A percentile compares a stretch with the other conserved stretches of the same genome.
These are phyloP conservation scores for Actinia equina DNA, from an alignment of 64 coral and sea anemone species.

Conservation along the genomic window DNA sequence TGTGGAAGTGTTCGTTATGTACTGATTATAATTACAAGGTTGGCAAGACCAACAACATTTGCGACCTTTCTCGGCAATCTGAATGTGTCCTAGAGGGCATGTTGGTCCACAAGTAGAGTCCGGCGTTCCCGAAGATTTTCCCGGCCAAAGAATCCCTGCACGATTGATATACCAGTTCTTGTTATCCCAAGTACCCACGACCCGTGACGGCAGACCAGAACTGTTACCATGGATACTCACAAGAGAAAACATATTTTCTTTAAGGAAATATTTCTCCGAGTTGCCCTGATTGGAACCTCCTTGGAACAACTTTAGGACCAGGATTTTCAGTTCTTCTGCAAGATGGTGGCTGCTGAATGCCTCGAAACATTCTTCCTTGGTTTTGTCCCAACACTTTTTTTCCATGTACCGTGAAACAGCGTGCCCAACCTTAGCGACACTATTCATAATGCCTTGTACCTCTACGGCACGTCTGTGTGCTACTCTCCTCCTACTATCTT, in stretches of 20 bases:
- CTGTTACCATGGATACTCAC: slow-evolving; percentile 30
- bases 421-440: slow-evolving; percentile 46
- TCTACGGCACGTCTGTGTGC: slow-evolving; percentile 7
- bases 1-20: slow-evolving; percentile 44
- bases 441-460: slow-evolving; percentile 60
- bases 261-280: not conserved
- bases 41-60: slow-evolving; percentile 80
- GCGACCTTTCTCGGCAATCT: slow-evolving; percentile 26
- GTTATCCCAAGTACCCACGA: slow-evolving; percentile 69
- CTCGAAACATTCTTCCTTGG: slow-evolving; percentile 17
- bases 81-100: slow-evolving; percentile 62
- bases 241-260: slow-evolving; percentile 76
- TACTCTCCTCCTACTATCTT: not conserved
- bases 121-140: slow-evolving; percentile 12
- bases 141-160: slow-evolving; percentile 37
- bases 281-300: not conserved
- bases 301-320: not conserved
- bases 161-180: slow-evolving; percentile 61
- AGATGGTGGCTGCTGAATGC: not conserved
- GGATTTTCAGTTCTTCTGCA: slow-evolving; percentile 10
- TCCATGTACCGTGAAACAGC: slow-evolving; percentile 29
- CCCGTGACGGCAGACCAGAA: slow-evolving; percentile 1
- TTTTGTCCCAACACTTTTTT: slow-evolving; percentile 8
- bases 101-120: slow-evolving; percentile 52
- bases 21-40: slow-evolving; percentile 77